Conservation (phyloP, 2,113 vertebrate genomes). For the Kryptolebias marmoratus region DNA sequence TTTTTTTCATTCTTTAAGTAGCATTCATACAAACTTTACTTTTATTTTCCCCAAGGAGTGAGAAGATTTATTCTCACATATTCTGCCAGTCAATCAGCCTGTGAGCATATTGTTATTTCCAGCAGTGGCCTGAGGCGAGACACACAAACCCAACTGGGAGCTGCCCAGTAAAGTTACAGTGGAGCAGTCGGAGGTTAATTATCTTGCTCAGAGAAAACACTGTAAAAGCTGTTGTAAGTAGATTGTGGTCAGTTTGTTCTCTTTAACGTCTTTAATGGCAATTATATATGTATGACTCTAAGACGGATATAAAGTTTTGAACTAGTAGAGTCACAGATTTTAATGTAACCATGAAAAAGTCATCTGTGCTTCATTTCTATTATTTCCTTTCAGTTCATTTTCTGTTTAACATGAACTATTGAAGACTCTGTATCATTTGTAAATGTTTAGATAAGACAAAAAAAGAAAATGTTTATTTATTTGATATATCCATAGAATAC, state of each 20-base stretch:
- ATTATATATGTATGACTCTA: not conserved
- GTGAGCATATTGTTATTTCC: conserved; percentile 41
- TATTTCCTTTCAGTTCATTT: too few relatives aligned
- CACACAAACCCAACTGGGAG: conserved; percentile 30
- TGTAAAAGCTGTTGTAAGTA: conserved; percentile 12
- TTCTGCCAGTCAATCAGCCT: conserved; percentile 13
- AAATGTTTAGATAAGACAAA: too few relatives aligned
- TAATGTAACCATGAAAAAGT: conserved; percentile 1
- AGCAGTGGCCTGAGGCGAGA: conserved; percentile 40
- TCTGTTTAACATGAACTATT: too few relatives aligned
- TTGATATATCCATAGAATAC: conserved; percentile 2
- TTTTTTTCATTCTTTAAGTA: not conserved
- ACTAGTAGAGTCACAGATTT: not conserved
- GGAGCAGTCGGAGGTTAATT: conserved; percentile 57
- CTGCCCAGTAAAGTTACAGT: conserved; percentile 29
- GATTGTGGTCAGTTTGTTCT: conserved; percentile 31
- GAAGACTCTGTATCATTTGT: too few relatives aligned
- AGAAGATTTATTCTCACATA: conserved; percentile 13
- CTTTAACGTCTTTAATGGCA: conserved; percentile 18
- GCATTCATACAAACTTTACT: not conserved
- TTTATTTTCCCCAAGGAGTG: not conserved
- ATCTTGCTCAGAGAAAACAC: conserved; percentile 26
- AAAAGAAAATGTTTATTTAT: not conserved
- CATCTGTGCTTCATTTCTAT: not conserved
- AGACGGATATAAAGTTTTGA: conserved; percentile 1